Percentiles rank a stretch among this genome's conserved stretches.
These are phyloP conservation scores for Agrochola lychnidis DNA, from an alignment of 2,888 invertebrate species.

Conservation along the genomic window DNA sequence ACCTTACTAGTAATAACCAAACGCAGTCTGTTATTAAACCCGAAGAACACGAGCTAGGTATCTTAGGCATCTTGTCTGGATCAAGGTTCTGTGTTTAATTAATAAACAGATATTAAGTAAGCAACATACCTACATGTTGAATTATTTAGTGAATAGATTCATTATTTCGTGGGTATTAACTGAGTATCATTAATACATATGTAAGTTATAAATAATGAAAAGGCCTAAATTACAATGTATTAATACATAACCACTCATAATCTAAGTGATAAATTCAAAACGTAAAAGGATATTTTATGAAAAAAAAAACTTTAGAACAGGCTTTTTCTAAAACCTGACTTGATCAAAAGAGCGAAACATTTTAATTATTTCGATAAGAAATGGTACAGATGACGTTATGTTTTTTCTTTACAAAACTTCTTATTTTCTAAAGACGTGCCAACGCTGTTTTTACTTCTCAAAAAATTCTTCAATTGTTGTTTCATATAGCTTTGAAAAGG, in stretches of 20 bases:
- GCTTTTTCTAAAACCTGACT: neutral
- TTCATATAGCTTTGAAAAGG: neutral
- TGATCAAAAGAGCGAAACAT: neutral
- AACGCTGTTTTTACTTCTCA: conserved; percentile 1
- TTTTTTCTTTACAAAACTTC: neutral
- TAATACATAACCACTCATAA: neutral
- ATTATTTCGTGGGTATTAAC: neutral
- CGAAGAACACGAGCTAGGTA: neutral
- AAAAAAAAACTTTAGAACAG: too few species aligned
- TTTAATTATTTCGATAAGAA: neutral
- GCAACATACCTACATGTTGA: neutral
- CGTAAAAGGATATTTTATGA: neutral
- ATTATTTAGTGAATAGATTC: conserved; percentile 12
- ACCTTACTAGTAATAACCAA: neutral
- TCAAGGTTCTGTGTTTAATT: conserved; percentile 10
- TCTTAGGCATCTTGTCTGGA: neutral
- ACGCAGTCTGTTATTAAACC: neutral
- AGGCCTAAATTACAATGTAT: neutral
- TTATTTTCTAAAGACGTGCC: neutral
- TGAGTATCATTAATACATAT: neutral
- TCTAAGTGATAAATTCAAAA: neutral
- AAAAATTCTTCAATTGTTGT: neutral
- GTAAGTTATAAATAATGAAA: too few species aligned
- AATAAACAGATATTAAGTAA: conserved; percentile 12
- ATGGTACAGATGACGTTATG: neutral